Conservation (phyloP, 2,113 vertebrate species). For the Hydropotes inermis region DNA sequence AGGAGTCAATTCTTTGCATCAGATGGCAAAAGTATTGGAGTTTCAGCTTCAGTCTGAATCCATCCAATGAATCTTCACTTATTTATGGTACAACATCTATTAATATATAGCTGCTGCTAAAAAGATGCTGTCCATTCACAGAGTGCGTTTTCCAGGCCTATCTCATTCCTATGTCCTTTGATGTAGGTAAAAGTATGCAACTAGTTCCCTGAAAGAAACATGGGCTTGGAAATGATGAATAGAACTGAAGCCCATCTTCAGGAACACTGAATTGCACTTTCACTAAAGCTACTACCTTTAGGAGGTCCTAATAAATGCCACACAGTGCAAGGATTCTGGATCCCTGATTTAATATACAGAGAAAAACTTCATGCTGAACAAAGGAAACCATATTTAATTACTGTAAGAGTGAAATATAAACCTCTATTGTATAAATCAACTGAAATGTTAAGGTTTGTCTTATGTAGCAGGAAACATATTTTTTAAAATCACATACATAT, state of each 20-base stretch:
- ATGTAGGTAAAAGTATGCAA: not conserved
- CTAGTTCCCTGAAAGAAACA: not conserved
- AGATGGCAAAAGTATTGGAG: not conserved
- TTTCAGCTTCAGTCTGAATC: not conserved
- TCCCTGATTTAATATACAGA: not conserved
- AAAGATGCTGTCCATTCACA: not conserved
- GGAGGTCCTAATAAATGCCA: not conserved
- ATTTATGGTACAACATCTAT: not conserved
- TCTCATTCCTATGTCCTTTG: not conserved
- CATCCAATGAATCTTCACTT: not conserved
- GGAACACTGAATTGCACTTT: not conserved
- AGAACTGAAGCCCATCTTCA: not conserved
- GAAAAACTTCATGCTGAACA: not conserved
- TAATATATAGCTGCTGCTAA: not conserved
- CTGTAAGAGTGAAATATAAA: not conserved
- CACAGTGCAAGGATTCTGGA: not conserved
- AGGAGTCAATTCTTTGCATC: not conserved
- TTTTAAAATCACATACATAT: not conserved
- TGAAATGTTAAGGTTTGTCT: not conserved
- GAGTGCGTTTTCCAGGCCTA: not conserved
- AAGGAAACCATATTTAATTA: not conserved
- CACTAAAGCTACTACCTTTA: not conserved
- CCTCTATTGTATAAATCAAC: not conserved
- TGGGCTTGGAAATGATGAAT: not conserved
- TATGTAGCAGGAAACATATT: not conserved